These are phyloP conservation scores for Gasterosteus aculeatus DNA, from an alignment of 2,113 vertebrate genomes.

Conservation along the genomic window DNA sequence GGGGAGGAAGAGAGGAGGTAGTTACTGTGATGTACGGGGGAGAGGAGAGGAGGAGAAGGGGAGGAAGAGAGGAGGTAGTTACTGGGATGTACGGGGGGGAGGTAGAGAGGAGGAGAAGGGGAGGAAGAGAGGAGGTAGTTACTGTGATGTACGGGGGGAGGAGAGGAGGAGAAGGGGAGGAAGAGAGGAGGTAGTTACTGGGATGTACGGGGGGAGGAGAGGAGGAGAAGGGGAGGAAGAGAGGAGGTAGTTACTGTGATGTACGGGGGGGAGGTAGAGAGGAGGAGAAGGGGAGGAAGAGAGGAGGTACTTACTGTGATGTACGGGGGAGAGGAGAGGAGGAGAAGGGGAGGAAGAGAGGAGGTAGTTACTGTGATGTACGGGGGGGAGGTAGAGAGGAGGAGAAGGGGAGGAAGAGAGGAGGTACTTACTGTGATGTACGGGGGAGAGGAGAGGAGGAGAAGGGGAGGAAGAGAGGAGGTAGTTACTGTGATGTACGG, in stretches of 20 bases:
- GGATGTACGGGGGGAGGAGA: too few species aligned
- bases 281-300: neutral
- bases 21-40: constrained; percentile 55
- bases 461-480: too few species aligned
- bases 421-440: neutral
- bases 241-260: too few species aligned
- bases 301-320: too few species aligned
- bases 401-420: neutral
- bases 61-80: neutral
- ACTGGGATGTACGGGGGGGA: neutral
- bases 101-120: neutral
- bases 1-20: neutral
- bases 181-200: neutral
- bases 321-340: neutral
- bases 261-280: neutral
- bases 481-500: too few species aligned
- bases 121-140: neutral
- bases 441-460: neutral
- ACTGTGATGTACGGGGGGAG: too few species aligned
- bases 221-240: neutral
- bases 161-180: neutral
- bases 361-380: neutral
- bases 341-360: neutral
- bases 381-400: neutral
- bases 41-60: neutral